Evolutionary conservation across 2,888 invertebrate species (phyloP).

Genomic region (Strigamia transsilvanica): DNA sequence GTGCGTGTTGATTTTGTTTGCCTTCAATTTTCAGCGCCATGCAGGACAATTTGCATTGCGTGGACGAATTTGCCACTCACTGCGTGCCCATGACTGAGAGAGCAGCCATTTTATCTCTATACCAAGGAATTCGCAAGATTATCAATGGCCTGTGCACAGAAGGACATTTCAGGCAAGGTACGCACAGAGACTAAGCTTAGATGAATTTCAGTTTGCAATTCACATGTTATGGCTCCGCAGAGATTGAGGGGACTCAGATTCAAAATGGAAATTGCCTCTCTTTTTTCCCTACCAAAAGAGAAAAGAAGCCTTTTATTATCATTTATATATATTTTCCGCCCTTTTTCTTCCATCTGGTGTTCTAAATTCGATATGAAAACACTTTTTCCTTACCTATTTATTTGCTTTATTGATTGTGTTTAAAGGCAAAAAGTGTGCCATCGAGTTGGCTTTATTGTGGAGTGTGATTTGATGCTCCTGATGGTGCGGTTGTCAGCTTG

Average conservation of each 20-base stretch:
- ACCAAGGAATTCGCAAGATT: slow-evolving; percentile 34
- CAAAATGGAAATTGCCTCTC: not conserved
- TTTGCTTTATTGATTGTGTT: not conserved
- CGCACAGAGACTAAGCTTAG: not conserved
- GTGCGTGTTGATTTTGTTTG: too few species aligned
- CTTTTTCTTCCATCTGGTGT: not conserved
- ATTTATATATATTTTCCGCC: not conserved
- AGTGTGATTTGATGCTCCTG: slow-evolving; percentile 7
- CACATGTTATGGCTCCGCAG: slow-evolving; percentile 10
- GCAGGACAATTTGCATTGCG: slow-evolving; percentile 35
- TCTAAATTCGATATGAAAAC: not conserved
- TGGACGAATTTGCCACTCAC: slow-evolving; percentile 40
- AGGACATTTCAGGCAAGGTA: slow-evolving; percentile 37
- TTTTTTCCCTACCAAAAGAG: not conserved
- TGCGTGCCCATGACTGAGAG: slow-evolving; percentile 12
- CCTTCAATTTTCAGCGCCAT: slow-evolving; percentile 31
- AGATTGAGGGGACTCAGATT: slow-evolving; percentile 15
- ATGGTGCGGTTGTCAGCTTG: slow-evolving; percentile 20
- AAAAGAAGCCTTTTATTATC: slow-evolving; percentile 9
- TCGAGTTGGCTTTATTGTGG: not conserved
- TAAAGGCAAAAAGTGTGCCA: not conserved
- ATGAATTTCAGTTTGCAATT: slow-evolving; percentile 20
- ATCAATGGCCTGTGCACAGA: slow-evolving; percentile 50
- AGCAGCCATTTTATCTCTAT: slow-evolving; percentile 14
- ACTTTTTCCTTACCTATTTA: not conserved